Base-by-base conservation (phyloP, 2,888 invertebrate genomes). In the Lamproptera curius region DNA sequence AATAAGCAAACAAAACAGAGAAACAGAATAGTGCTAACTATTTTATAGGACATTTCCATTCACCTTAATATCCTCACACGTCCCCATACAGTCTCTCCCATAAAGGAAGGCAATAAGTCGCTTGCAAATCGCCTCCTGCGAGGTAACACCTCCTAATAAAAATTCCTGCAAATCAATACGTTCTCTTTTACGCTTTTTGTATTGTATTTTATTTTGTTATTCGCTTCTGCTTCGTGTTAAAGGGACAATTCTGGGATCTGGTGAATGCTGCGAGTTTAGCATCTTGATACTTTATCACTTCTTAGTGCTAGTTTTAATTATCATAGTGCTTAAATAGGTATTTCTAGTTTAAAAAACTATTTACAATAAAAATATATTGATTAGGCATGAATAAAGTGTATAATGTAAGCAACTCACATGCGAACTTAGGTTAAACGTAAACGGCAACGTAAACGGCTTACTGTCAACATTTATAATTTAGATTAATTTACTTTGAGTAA, bases 141-240 rank as follows among this genome's bases (percentile, higher is more conserved):
- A 79, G 80, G 82, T 78, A 78, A 76, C 73, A 76, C 73, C 73
- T 77, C 76, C 86, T 87, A 88, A 88, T 88, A 88, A 87, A 88
- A 88, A 88, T 88, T 86, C 88, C 86, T 70, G 71, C 77, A 83
- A 87, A 88, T 88, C 87, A 88, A 87, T 88, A 86, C 77, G 77
- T 83, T 82, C 79, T 79, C 75, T 79, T 86, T 83, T 83, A 81
- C 82, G 79, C 81, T 81, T 83, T 82, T 84, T 81, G 76, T 80
- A 81, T 83, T 80, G 82, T 83, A 84, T 86, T 83, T 82, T 85
- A 83, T 84, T 83, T 76, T 83, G 81, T 81, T 83, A 75, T 77
- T 76, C 76, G 85, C 79, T 72, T 76, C 70, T 67, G 73, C 65
- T 65, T 77, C 76, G 83, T 80, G 80, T 80, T 83, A 82, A 81